Conservation (phyloP, 1,140 invertebrate genomes). For the Sminthurides bifidus region DNA sequence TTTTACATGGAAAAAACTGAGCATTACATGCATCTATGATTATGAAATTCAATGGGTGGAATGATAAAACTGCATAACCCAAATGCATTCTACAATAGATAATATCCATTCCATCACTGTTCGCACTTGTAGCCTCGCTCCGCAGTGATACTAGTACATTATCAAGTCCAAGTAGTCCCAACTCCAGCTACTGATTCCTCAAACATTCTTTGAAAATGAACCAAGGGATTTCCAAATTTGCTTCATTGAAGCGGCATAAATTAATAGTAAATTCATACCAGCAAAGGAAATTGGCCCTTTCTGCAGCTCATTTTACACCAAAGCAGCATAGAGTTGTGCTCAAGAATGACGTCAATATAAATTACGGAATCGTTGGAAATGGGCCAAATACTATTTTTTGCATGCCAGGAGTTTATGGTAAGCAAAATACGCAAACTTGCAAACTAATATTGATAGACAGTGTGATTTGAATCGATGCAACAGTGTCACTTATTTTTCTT, state of each 20-base stretch:
- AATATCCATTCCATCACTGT: no score
- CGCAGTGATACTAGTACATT: no score
- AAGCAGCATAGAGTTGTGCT: no score
- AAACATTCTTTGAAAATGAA: background rate
- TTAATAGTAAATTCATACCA: background rate
- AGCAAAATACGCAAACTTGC: conserved; percentile 9
- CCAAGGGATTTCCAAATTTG: background rate
- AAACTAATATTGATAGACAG: background rate
- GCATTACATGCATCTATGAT: no score
- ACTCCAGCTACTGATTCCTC: no score
- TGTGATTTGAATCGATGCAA: background rate
- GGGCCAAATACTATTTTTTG: conserved; percentile 12
- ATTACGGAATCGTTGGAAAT: conserved; percentile 9
- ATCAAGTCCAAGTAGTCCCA: no score
- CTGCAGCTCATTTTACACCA: background rate
- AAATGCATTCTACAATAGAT: no score
- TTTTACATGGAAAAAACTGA: no score
- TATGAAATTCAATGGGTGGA: no score
- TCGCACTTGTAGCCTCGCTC: no score
- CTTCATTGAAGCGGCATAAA: background rate
- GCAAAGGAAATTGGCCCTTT: background rate
- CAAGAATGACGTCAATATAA: conserved; percentile 6
- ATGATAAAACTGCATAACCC: no score
- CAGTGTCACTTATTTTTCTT: background rate
- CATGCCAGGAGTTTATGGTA: conserved; percentile 17